Evolutionary conservation across 1,140 invertebrate species (phyloP).

Genomic region (Drosophila bocqueti): DNA sequence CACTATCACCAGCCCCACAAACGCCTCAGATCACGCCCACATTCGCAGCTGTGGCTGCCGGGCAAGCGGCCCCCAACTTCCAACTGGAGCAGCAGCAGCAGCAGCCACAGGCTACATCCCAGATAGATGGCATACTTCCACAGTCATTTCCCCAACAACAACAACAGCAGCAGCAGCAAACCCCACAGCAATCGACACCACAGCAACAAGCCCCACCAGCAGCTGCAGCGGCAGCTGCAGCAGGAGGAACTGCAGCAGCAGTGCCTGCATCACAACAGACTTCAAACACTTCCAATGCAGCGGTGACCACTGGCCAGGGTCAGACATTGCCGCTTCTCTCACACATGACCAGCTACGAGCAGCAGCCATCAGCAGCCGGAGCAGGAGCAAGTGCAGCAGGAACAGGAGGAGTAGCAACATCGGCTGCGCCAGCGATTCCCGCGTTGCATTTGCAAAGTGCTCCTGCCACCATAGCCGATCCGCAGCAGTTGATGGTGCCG

Average conservation of each 20-base stretch:
- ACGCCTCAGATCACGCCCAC: slow-evolving; percentile 55
- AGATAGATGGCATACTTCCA: slow-evolving; percentile 61
- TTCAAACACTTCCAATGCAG: slow-evolving; percentile 58
- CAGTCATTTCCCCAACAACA: slow-evolving; percentile 48
- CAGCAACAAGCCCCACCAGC: slow-evolving; percentile 56
- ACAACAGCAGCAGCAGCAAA: slow-evolving; percentile 45
- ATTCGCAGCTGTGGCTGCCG: slow-evolving; percentile 67
- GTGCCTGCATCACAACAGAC: slow-evolving; percentile 31
- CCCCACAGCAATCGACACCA: slow-evolving; percentile 40
- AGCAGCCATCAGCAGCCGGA: slow-evolving; percentile 22
- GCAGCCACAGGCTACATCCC: slow-evolving; percentile 61
- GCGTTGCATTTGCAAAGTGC: slow-evolving; percentile 68
- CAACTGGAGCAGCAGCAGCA: slow-evolving; percentile 38
- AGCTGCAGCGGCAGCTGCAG: slow-evolving; percentile 17
- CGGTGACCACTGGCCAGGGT: slow-evolving; percentile 51
- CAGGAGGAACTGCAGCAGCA: slow-evolving; percentile 9
- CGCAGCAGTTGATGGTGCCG: slow-evolving; percentile 68
- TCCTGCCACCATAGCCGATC: slow-evolving; percentile 76
- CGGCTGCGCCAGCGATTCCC: slow-evolving; percentile 37
- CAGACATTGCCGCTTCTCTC: slow-evolving; percentile 76
- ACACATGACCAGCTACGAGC: slow-evolving; percentile 74
- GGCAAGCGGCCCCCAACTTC: slow-evolving; percentile 55
- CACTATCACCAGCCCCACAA: slow-evolving; percentile 57
- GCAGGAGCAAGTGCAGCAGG: slow-evolving; percentile 24
- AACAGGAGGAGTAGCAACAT: slow-evolving; percentile 24